Percentiles rank a stretch among this genome's conserved stretches.
These are phyloP conservation scores for Euthynnus affinis DNA, from an alignment of 2,797 vertebrate species.

Conservation along the genomic window DNA sequence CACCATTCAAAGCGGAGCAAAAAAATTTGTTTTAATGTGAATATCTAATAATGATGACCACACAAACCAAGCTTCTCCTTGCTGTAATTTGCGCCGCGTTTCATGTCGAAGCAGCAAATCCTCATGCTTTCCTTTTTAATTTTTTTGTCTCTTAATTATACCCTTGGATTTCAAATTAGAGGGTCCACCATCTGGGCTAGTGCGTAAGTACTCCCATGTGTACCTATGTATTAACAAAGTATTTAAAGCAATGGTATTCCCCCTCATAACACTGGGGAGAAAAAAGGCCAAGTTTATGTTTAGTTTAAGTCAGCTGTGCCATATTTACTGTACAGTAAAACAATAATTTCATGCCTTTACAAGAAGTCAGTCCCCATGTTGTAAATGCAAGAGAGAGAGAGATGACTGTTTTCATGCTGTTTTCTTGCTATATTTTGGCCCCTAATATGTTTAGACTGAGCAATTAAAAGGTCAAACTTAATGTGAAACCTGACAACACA, in stretches of 20 bases:
- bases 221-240: conserved; percentile 91
- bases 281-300: conserved; percentile 64
- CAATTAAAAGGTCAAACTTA: conserved; percentile 27
- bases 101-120: conserved; percentile 87
- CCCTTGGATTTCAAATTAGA: conserved; percentile 95
- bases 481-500: conserved; percentile 21
- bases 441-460: conserved; percentile 30
- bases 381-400: conserved; percentile 17
- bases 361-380: conserved; percentile 33
- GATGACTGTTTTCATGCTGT: conserved; percentile 21
- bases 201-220: conserved; percentile 95
- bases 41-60: conserved; percentile 84
- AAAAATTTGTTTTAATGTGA: conserved; percentile 67
- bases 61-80: conserved; percentile 76
- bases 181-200: conserved; percentile 93
- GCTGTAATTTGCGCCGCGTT: conserved; percentile 87
- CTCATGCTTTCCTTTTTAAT: conserved; percentile 93
- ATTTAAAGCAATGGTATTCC: conserved; percentile 86
- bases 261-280: conserved; percentile 73
- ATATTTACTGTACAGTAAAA: conserved; percentile 68
- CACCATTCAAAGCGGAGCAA: conserved; percentile 25
- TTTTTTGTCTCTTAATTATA: conserved; percentile 98
- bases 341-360: conserved; percentile 59
- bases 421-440: conserved; percentile 14
- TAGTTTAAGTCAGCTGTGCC: conserved; percentile 71